phyloP scores from a whole-genome alignment of 2,888 invertebrate species.

The Leucoptera coffeella region DNA sequence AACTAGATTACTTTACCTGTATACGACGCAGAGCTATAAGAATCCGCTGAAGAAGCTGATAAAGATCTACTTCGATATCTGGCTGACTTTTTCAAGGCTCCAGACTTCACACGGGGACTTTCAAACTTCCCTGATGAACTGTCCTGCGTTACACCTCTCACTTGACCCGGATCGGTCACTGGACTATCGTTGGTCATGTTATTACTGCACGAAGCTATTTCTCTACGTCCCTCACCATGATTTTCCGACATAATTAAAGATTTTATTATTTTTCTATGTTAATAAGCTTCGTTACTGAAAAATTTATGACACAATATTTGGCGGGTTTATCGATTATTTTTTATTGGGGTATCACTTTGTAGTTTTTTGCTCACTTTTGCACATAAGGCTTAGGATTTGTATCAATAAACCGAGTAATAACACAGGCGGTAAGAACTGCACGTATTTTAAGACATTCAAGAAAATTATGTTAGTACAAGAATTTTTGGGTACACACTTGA shows the following conservation, averaged over 20 bases:
- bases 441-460: too few species aligned
- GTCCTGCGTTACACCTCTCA: constrained; percentile 25
- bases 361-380: too few species aligned
- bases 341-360: too few species aligned
- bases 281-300: background rate
- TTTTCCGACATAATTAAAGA: constrained; percentile 24
- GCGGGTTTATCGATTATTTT: too few species aligned
- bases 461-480: too few species aligned
- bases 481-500: too few species aligned
- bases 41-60: constrained; percentile 92
- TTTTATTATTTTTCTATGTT: background rate
- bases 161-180: constrained; percentile 70
- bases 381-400: too few species aligned
- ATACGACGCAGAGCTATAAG: constrained; percentile 79
- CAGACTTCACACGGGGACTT: constrained; percentile 50
- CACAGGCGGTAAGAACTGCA: too few species aligned
- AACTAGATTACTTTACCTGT: constrained; percentile 28
- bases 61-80: constrained; percentile 85
- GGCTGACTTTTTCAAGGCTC: constrained; percentile 80
- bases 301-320: too few species aligned
- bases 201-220: constrained; percentile 33
- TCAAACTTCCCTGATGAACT: constrained; percentile 36
- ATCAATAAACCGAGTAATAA: too few species aligned
- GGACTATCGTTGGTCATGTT: constrained; percentile 67
- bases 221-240: constrained; percentile 28